Conservation (phyloP, 2,888 invertebrate genomes). For the Euclidia mi region DNA sequence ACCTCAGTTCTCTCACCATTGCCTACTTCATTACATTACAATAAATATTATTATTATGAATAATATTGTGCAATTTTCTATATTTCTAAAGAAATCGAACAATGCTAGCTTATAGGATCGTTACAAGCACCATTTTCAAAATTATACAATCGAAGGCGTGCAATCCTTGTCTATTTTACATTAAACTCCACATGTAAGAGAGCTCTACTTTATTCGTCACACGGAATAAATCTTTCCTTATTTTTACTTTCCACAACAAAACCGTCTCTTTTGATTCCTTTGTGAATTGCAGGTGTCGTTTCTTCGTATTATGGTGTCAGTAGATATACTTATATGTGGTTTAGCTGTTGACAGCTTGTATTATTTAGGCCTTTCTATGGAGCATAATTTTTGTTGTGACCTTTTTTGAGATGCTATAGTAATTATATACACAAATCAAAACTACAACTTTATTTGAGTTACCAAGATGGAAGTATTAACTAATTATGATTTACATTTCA, state of each 20-base stretch:
- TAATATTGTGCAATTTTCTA: no score
- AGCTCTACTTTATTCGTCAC: constrained; percentile 70
- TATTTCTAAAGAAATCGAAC: no score
- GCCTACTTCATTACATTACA: no score
- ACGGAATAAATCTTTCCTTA: constrained; percentile 79
- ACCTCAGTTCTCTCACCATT: no score
- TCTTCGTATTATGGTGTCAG: constrained; percentile 37
- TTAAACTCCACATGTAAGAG: constrained; percentile 66
- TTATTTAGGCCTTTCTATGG: no score
- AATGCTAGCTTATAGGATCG: background rate
- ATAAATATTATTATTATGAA: no score
- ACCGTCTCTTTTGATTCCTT: constrained; percentile 61
- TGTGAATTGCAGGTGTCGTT: constrained; percentile 62
- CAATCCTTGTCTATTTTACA: constrained; percentile 63
- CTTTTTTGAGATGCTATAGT: no score
- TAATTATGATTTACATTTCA: no score
- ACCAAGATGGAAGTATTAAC: no score
- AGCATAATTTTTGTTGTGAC: no score
- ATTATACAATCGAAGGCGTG: constrained; percentile 39
- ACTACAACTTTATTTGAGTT: no score
- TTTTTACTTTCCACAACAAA: constrained; percentile 75
- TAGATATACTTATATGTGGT: constrained; percentile 13
- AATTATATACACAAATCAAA: no score
- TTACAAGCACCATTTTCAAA: constrained; percentile 3
- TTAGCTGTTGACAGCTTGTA: constrained; percentile 6